These are phyloP conservation scores for Euwallacea fornicatus DNA, from an alignment of 1,140 invertebrate genomes.

Conservation along the genomic window DNA sequence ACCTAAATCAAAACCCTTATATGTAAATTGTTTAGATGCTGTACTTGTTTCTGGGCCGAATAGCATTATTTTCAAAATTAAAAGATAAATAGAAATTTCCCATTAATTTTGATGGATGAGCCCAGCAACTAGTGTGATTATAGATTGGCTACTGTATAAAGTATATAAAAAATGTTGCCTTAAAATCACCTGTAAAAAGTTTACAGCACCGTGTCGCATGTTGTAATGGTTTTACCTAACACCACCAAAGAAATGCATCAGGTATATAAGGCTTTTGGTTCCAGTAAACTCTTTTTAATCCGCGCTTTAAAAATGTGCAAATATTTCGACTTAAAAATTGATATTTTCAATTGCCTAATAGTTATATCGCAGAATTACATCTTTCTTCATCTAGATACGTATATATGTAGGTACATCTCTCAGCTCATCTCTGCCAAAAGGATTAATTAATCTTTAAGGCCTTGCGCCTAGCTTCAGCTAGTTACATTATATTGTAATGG, in stretches of 20 bases:
- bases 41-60: too few relatives aligned
- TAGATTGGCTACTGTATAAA: conserved; percentile 25
- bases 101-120: too few relatives aligned
- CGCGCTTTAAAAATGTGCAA: not conserved
- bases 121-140: not conserved
- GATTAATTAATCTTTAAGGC: not conserved
- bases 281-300: not conserved
- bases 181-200: conserved; percentile 34
- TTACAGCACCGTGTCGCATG: conserved; percentile 32
- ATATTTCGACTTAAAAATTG: too few relatives aligned
- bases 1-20: conserved; percentile 37
- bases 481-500: conserved; percentile 46
- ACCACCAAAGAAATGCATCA: not conserved
- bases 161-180: conserved; percentile 24
- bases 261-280: conserved; percentile 35
- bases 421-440: not conserved
- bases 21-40: conserved; percentile 6
- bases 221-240: not conserved
- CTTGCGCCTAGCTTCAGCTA: conserved; percentile 4
- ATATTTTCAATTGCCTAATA: not conserved
- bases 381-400: not conserved
- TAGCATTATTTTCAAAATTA: too few relatives aligned
- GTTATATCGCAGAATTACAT: not conserved
- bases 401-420: not conserved
- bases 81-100: too few relatives aligned